A percentile compares a stretch with the other conserved stretches of the same genome.
Evolutionary conservation across 1,140 invertebrate species (phyloP).

Genomic region (Dolichoris vasculosae): DNA sequence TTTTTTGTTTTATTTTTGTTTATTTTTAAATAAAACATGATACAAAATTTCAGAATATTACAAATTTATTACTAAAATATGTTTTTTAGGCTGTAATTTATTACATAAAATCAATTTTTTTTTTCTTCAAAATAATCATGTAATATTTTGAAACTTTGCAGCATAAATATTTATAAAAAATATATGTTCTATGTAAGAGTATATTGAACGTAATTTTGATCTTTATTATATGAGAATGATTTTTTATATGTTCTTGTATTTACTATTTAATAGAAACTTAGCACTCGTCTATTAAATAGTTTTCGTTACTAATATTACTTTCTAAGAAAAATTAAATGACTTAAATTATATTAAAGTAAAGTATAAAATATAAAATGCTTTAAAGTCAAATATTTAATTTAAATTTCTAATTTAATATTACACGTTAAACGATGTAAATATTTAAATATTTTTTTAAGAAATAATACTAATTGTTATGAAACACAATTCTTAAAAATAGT

Average conservation of each 20-base stretch:
- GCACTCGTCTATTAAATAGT: neutral
- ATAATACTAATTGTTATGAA: neutral
- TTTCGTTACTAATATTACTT: neutral
- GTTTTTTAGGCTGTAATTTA: neutral
- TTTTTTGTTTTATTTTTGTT: conserved; percentile 2
- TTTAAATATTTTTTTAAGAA: neutral
- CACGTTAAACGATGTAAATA: neutral
- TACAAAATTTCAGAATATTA: conserved; percentile 19
- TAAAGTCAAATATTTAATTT: neutral
- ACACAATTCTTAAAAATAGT: neutral
- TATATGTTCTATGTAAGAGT: neutral
- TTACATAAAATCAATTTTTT: neutral
- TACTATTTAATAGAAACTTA: neutral
- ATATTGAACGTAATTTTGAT: neutral
- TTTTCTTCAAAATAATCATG: conserved; percentile 7
- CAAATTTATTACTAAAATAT: conserved; percentile 1
- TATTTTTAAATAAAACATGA: neutral
- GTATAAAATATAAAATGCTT: neutral
- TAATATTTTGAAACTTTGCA: conserved; percentile 34
- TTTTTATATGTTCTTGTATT: neutral
- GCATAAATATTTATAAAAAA: conserved; percentile 23
- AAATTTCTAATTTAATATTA: neutral
- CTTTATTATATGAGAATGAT: neutral
- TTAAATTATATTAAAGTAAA: neutral
- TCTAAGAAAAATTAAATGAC: neutral